Evolutionary conservation across 2,113 vertebrate species (phyloP).

Genomic region (Aix galericulata): DNA sequence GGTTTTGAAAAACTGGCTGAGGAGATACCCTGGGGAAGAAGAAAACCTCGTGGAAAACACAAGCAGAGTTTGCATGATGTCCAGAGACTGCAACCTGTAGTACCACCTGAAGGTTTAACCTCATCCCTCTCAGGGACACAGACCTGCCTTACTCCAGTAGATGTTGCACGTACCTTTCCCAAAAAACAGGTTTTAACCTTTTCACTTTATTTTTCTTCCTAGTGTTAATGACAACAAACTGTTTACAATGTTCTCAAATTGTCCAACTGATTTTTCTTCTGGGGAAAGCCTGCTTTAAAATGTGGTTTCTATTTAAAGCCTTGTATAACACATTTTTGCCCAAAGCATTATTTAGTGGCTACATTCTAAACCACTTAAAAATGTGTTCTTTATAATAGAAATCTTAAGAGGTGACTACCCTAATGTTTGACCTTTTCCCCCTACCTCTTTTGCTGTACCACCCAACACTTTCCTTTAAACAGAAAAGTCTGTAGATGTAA

Average conservation of each 20-base stretch:
- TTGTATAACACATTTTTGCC: constrained; percentile 42
- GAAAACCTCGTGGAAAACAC: neutral
- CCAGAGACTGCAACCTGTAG: neutral
- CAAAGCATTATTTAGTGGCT: constrained; percentile 37
- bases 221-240: constrained; percentile 31
- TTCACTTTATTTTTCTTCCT: neutral
- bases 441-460: neutral
- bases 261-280: constrained; percentile 8
- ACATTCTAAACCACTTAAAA: constrained; percentile 49
- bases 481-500: neutral
- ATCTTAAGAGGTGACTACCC: constrained; percentile 12
- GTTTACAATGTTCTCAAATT: constrained; percentile 35
- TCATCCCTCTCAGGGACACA: neutral
- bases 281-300: constrained; percentile 18
- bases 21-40: neutral
- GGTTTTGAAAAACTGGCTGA: neutral
- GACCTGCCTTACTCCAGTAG: neutral
- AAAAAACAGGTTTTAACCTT: constrained; percentile 1
- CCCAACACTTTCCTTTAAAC: neutral
- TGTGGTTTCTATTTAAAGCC: constrained; percentile 58
- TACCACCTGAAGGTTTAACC: neutral
- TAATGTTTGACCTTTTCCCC: constrained; percentile 13
- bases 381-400: neutral
- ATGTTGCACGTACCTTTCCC: neutral
- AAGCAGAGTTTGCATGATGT: fast-evolving